Evolutionary conservation across 2,888 invertebrate species (phyloP).

Genomic region (Tiliacea citrago): DNA sequence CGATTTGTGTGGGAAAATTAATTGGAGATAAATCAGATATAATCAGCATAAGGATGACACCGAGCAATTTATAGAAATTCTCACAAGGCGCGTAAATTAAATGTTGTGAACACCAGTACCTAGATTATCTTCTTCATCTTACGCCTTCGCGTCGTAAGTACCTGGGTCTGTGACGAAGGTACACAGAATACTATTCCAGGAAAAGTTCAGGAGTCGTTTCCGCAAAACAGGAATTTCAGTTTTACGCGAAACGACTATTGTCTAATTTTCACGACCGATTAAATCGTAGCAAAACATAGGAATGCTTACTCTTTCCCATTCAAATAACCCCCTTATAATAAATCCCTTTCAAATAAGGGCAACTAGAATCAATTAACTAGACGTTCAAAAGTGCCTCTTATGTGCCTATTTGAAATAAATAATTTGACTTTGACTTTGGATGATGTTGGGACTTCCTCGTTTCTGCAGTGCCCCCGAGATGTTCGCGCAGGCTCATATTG

Average conservation of each 20-base stretch:
- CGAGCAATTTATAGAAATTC: conserved; percentile 25
- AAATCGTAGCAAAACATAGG: neutral
- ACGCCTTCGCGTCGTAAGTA: neutral
- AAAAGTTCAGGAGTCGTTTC: neutral
- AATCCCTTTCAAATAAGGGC: too few species aligned
- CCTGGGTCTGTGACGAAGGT: neutral
- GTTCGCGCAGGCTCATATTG: too few species aligned
- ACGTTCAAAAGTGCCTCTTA: too few species aligned
- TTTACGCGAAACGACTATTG: neutral
- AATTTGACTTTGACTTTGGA: too few species aligned
- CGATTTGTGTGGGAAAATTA: conserved; percentile 32
- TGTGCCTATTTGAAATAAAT: too few species aligned
- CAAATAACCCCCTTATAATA: too few species aligned
- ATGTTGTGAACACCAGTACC: neutral
- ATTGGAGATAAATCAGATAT: conserved; percentile 41
- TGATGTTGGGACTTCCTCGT: too few species aligned
- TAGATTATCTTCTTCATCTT: neutral
- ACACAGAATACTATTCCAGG: neutral
- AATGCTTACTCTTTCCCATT: too few species aligned
- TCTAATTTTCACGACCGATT: neutral
- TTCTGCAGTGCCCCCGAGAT: too few species aligned
- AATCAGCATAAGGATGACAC: conserved; percentile 19
- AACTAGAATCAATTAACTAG: too few species aligned
- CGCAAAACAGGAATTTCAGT: neutral
- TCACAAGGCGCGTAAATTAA: neutral